phyloP scores from a whole-genome alignment of 2,888 invertebrate genomes.

The Ctena decussata region DNA sequence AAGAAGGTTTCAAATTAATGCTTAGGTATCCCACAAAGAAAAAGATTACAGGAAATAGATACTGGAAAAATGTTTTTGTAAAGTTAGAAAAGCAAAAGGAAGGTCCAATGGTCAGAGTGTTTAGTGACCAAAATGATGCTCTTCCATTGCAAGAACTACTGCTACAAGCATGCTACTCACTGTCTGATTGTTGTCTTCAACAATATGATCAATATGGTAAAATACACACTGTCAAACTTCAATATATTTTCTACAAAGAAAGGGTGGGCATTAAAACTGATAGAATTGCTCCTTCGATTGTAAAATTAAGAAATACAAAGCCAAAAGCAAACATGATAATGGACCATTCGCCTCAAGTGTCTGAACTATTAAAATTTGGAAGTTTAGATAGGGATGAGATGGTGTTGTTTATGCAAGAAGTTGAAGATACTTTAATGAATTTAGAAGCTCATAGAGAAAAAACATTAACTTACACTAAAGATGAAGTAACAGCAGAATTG shows the following conservation, averaged over 20 bases:
- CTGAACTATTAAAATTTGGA: conserved; percentile 98
- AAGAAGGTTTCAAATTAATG: conserved; percentile 98
- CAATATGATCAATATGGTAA: conserved; percentile 99
- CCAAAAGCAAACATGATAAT: conserved; percentile 89
- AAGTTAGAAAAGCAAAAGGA: conserved; percentile 93
- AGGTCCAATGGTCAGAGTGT: conserved; percentile 91
- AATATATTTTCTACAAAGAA: conserved; percentile 99
- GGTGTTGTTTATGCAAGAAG: conserved; percentile 95
- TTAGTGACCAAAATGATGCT: conserved; percentile 93
- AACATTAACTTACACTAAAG: conserved; percentile 85
- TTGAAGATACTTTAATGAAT: conserved; percentile 94
- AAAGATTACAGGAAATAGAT: conserved; percentile 89
- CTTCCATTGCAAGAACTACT: conserved; percentile 98
- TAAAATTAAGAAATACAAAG: conserved; percentile 77
- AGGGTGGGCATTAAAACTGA: conserved; percentile 91
- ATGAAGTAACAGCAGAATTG: conserved; percentile 86
- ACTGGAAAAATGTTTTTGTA: conserved; percentile 99
- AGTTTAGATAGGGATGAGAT: conserved; percentile 95
- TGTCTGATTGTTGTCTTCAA: conserved; percentile 92
- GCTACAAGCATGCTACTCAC: conserved; percentile 97
- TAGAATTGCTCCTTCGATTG: conserved; percentile 85
- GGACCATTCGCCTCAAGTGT: conserved; percentile 98
- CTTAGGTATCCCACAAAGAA: conserved; percentile 91
- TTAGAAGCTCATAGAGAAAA: conserved; percentile 84
- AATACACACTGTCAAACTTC: conserved; percentile 98